Evolutionary conservation across 2,113 vertebrate species (phyloP), one percentile per base, ranked within the genome.

Genomic region (Perca fluviatilis): DNA sequence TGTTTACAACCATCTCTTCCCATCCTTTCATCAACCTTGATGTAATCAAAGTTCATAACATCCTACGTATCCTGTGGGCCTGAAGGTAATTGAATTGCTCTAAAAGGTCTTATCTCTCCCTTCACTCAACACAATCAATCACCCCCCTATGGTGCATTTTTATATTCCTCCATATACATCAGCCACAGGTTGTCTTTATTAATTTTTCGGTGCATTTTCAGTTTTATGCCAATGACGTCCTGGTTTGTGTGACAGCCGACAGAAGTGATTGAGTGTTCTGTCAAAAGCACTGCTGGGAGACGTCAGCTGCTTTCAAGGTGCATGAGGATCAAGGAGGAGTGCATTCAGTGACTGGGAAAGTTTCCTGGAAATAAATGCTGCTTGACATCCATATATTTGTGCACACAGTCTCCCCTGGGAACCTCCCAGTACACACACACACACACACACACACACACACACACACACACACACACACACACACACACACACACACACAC

Each of bases 51-150:
- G 36, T 84, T 88, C 72, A 84, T 64, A 80, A 68, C 81, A 30
- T 74, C 68, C 82, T 68, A 71, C 70, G 69, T 70, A 65, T 79
- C 62, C 78, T 78, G 80, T 61, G 72, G 40, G 72, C 85, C 96
- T 94, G 92, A 80, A 94, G 92, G 93, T 97, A 97, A 97, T 96
- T 96, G 95, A 95, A 95, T 95, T 94, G 92, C 95, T 97, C 96
- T 96, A 95, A 94, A 33, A 95, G 95, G 95, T 96, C 95, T 97
- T 93, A 95, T 96, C 89, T 95, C 92, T 95, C 95, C 75, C 92
- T 92, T 95, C 90, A 87, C 93, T 92, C 83, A 94, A 94, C 95
- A 78, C 83, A 77, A 89, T 94, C 90, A 88, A 88, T 88, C 90
- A 83, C 50, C 36, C 16, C 63, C 51, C 73, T 83, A 60, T 78